Conservation (phyloP, 2,113 vertebrate genomes). For the Corythaeola cristata region DNA sequence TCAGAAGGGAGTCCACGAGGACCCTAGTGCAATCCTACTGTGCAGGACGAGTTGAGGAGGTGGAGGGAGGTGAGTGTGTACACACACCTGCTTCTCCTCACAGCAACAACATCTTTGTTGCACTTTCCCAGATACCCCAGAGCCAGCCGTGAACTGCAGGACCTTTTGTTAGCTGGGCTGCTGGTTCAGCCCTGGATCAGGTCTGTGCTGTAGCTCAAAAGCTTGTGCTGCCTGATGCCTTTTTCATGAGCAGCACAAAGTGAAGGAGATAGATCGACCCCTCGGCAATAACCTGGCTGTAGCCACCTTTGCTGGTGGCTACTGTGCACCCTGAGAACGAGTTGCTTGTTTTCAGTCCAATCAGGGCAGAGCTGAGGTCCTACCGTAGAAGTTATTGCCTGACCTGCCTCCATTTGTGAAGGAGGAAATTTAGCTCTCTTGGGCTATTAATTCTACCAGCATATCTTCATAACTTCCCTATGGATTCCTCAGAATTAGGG, state of each 20-base stretch:
- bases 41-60: background rate
- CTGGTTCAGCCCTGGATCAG: background rate
- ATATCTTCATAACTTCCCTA: background rate
- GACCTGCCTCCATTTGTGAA: background rate
- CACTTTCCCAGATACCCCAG: background rate
- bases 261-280: background rate
- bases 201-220: background rate
- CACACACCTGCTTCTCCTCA: background rate
- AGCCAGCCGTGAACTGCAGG: background rate
- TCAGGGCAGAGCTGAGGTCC: background rate
- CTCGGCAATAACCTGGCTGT: background rate
- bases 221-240: background rate
- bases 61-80: too few species aligned
- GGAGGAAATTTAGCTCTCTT: background rate
- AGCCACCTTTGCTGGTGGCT: background rate
- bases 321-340: background rate
- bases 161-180: background rate
- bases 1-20: background rate
- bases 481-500: background rate
- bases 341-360: background rate
- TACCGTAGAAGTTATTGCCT: background rate
- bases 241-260: background rate
- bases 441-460: background rate
- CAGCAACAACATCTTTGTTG: background rate
- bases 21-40: rapidly evolving